Base-by-base conservation (phyloP, 1,140 invertebrate genomes). In the Aphaenogaster rudis region DNA sequence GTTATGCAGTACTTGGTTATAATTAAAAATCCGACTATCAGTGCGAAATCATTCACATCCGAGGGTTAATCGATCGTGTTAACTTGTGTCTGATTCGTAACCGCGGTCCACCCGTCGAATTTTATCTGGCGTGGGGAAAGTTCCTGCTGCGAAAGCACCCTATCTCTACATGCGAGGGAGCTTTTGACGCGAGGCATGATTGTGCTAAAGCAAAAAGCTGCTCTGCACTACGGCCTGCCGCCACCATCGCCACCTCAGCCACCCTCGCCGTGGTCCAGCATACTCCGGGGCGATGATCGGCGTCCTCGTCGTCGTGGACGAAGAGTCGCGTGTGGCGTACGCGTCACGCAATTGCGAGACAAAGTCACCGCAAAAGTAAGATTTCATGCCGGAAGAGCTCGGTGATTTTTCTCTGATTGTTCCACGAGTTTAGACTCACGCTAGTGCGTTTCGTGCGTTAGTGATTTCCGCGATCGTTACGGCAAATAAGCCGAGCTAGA, bases 251-350 rank as follows among this genome's bases (percentile, higher is more conserved):
- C 94, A 63, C 94, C 95, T 17, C 94, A 95, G 67, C 95, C 96
- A 79, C 96, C 96, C 66, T 95, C 95, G 1, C 95, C 95, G n/a
- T 96, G 96, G 96, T 92, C 93, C 64, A 94, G 93, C 78, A 95
- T 95, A 67, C 87, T 95, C n/a, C 93, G 92, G 91, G 82, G 90
- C 72, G 91, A 91, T 84, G 89, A 93, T 86, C 86, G 85, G 80
- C 80, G 87, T 86, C 69, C 81, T 11, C 64, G 39, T 67, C 64
- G 64, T 67, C 78, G 82, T 21, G 76, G 78, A 36, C 61, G 79
- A 61, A 84, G 69, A 80, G 11, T 64, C 28, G 78, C 74, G 50
- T 88, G 90, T 28, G 90, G 89, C 61, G 84, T 80, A 64, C 90
- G 91, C 84, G 91, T 91, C 67, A 91, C 82, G 78, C 86, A 91